Percentiles rank a stretch among this genome's conserved stretches.
These are phyloP conservation scores for Orientallactaga sibirica DNA, from an alignment of 2,797 vertebrate genomes.

Conservation along the genomic window DNA sequence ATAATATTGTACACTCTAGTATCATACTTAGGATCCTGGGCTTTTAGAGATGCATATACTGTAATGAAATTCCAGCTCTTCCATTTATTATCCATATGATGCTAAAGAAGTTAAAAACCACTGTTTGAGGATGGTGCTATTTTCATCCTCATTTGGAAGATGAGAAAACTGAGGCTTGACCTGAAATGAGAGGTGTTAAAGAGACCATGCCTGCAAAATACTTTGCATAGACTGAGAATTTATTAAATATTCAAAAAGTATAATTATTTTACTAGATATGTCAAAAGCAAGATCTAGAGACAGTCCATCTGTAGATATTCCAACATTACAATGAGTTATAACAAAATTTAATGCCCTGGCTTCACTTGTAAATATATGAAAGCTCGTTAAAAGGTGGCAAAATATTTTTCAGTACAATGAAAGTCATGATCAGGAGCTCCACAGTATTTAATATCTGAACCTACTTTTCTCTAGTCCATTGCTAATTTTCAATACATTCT, in stretches of 20 bases:
- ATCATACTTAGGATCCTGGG: background rate
- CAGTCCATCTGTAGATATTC: background rate
- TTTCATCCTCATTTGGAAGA: background rate
- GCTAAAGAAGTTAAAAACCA: background rate
- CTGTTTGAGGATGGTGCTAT: background rate
- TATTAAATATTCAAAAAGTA: background rate
- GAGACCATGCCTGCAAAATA: background rate
- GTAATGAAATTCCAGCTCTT: background rate
- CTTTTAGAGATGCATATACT: background rate
- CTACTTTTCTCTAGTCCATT: background rate
- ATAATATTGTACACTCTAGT: background rate
- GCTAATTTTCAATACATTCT: background rate
- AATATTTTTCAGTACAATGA: background rate
- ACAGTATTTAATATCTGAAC: background rate
- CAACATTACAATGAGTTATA: background rate
- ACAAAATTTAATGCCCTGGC: background rate
- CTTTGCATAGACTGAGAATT: background rate
- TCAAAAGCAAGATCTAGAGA: constrained; percentile 51
- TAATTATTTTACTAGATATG: background rate
- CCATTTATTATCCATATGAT: background rate
- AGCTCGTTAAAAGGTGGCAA: background rate
- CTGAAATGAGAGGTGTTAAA: constrained; percentile 6
- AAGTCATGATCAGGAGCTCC: accelerated
- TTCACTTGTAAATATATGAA: background rate
- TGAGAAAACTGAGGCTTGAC: background rate